Conservation (phyloP, 2,113 vertebrate species). For the Paraplagusia blochii region DNA sequence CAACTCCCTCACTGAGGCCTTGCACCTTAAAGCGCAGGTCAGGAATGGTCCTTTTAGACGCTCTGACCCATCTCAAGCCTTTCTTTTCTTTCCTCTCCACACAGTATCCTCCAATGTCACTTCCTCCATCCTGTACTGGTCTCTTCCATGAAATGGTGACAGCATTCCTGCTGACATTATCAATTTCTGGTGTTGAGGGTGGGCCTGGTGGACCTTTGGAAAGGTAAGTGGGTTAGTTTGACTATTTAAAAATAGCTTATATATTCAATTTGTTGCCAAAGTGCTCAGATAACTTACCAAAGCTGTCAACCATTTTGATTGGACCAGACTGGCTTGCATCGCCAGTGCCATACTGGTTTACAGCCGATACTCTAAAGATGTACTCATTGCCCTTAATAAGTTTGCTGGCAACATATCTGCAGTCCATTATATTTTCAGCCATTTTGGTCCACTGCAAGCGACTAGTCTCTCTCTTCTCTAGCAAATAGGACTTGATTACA, state of each 20-base stretch:
- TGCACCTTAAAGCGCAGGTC: conserved; percentile 94
- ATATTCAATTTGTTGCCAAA: neutral
- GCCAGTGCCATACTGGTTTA: conserved; percentile 93
- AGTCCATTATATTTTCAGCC: conserved; percentile 89
- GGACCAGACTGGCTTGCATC: conserved; percentile 88
- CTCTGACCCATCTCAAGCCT: conserved; percentile 95
- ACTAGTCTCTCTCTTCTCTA: conserved; percentile 98
- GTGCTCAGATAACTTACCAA: conserved; percentile 75
- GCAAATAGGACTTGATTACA: conserved; percentile 88
- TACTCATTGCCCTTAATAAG: conserved; percentile 98
- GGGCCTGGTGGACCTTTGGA: conserved; percentile 83
- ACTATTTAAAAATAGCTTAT: neutral
- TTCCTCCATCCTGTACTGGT: conserved; percentile 89
- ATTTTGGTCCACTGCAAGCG: conserved; percentile 95
- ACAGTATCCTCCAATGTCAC: conserved; percentile 94
- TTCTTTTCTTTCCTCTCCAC: conserved; percentile 93
- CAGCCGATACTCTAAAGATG: conserved; percentile 91
- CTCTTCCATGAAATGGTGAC: conserved; percentile 95
- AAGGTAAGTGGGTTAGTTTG: neutral
- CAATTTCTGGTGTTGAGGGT: conserved; percentile 89
- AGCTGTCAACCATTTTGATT: conserved; percentile 95
- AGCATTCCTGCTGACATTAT: conserved; percentile 87
- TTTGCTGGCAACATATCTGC: conserved; percentile 87
- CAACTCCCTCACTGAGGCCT: conserved; percentile 89
- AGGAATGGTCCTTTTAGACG: conserved; percentile 87